Conservation (phyloP, 2,113 vertebrate species). For the Varanus komodoensis region DNA sequence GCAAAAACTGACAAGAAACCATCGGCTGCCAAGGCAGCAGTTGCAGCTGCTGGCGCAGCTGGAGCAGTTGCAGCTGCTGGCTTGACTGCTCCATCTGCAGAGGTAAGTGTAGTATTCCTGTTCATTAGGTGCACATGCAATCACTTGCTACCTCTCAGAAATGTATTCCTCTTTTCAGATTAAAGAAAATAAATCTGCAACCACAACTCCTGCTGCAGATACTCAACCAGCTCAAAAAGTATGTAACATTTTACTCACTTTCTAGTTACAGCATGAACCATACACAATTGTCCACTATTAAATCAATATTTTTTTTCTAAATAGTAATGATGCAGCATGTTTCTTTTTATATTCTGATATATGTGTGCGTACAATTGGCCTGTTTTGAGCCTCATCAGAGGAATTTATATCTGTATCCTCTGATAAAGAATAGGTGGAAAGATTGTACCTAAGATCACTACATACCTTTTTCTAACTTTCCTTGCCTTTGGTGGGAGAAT, state of each 20-base stretch:
- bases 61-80: not conserved
- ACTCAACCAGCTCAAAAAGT: slow-evolving; percentile 31
- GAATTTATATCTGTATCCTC: not conserved
- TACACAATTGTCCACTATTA: not conserved
- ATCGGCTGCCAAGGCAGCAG: not conserved
- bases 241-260: accelerated
- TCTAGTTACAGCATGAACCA: not conserved
- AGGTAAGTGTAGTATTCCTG: slow-evolving; percentile 48
- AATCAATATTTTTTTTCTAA: not conserved
- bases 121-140: not conserved
- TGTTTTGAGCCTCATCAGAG: not conserved
- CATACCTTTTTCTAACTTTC: not conserved
- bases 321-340: not conserved
- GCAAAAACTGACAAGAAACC: slow-evolving; percentile 26
- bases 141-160: not conserved
- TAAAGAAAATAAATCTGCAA: slow-evolving; percentile 40
- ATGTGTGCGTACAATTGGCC: not conserved
- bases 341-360: not conserved
- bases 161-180: slow-evolving; percentile 46
- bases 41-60: not conserved
- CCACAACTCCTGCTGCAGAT: not conserved
- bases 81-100: slow-evolving; percentile 33
- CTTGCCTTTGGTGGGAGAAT: not conserved
- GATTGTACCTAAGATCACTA: no score
- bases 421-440: not conserved